These are phyloP conservation scores for Pollenia amentaria DNA, from an alignment of 2,888 invertebrate genomes.

Conservation along the genomic window DNA sequence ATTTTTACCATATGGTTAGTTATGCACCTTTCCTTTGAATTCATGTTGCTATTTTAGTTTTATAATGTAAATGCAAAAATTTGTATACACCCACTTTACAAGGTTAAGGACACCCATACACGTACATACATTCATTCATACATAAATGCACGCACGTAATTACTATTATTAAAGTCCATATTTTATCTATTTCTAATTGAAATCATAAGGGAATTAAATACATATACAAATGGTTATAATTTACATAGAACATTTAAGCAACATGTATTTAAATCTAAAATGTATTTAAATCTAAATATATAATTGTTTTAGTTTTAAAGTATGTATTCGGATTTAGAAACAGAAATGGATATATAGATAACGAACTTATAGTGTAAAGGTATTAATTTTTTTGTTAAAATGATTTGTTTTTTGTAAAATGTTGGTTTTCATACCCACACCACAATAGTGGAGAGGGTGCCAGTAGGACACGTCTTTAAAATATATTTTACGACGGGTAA, in stretches of 20 bases:
- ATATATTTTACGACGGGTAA: no score
- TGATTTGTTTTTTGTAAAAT: no score
- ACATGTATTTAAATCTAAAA: slow-evolving; percentile 13
- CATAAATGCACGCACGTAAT: neutral
- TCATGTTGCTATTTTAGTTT: neutral
- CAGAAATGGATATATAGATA: no score
- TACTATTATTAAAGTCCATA: neutral
- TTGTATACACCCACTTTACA: slow-evolving; percentile 33
- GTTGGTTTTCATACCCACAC: no score
- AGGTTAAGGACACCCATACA: neutral
- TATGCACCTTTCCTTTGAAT: neutral
- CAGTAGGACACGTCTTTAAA: no score
- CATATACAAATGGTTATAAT: neutral
- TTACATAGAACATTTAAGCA: slow-evolving; percentile 2
- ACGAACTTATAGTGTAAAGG: no score
- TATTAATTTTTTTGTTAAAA: no score
- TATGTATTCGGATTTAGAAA: no score
- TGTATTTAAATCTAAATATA: slow-evolving; percentile 1
- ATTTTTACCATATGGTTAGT: slow-evolving; percentile 48
- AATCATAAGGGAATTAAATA: slow-evolving; percentile 13
- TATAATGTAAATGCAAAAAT: neutral
- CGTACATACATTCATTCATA: neutral
- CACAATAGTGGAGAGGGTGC: no score
- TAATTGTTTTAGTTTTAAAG: neutral
- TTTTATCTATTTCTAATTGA: neutral